Percentiles rank a stretch among this genome's conserved stretches.
These are phyloP conservation scores for Dipodomys ordii DNA, from an alignment of 2,113 vertebrate genomes.

Conservation along the genomic window DNA sequence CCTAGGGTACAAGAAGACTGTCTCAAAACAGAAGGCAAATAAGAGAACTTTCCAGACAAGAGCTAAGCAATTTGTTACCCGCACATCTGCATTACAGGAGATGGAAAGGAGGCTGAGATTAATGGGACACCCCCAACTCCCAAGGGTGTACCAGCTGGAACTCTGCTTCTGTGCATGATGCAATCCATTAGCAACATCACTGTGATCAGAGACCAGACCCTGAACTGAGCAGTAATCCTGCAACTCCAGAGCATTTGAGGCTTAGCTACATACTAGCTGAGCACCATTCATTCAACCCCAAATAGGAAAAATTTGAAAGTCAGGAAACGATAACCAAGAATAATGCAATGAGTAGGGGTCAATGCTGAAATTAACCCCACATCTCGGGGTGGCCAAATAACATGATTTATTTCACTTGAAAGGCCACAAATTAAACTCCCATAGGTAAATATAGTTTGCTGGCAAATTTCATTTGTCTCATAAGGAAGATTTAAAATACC, in stretches of 20 bases:
- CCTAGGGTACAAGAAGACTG: no score
- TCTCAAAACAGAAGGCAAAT: not conserved
- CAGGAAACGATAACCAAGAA: slow-evolving; percentile 25
- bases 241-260: not conserved
- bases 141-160: not conserved
- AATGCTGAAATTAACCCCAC: not conserved
- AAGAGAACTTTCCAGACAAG: not conserved
- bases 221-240: not conserved
- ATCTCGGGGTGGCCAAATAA: not conserved
- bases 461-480: not conserved
- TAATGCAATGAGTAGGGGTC: not conserved
- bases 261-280: not conserved
- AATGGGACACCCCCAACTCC: not conserved
- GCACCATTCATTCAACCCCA: not conserved
- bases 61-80: not conserved
- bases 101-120: not conserved
- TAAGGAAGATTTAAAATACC: not conserved
- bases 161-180: not conserved
- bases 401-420: not conserved
- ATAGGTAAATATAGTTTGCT: not conserved
- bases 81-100: not conserved
- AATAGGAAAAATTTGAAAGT: not conserved
- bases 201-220: not conserved
- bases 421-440: not conserved
- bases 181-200: no score